These are phyloP conservation scores for Pseudorasbora parva DNA, from an alignment of 2,113 vertebrate genomes.

Conservation along the genomic window DNA sequence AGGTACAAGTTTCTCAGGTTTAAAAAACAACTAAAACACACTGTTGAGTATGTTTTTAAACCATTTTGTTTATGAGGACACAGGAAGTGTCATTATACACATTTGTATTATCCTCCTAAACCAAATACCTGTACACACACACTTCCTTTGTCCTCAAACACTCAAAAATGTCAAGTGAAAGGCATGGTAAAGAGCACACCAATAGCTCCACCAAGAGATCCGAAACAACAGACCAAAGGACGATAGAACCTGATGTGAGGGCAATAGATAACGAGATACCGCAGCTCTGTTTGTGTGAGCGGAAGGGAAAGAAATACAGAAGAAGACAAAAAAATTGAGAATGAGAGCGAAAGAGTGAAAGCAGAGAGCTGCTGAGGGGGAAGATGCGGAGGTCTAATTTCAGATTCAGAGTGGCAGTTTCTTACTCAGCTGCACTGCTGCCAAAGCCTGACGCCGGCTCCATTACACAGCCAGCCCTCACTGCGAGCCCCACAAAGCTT, in stretches of 20 bases:
- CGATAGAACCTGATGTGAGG: background rate
- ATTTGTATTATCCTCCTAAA: too few species aligned
- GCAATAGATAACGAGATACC: background rate
- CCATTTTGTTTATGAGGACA: too few species aligned
- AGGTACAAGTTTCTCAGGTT: background rate
- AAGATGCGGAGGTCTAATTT: slow-evolving; percentile 49
- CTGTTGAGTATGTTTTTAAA: too few species aligned
- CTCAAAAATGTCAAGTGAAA: slow-evolving; percentile 47
- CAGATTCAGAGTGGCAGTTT: slow-evolving; percentile 42
- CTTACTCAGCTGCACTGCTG: slow-evolving; percentile 44
- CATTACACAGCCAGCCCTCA: slow-evolving; percentile 30
- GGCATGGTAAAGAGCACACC: slow-evolving; percentile 35
- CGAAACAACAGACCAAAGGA: slow-evolving; percentile 43
- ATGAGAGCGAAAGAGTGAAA: slow-evolving; percentile 40
- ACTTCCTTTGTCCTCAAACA: slow-evolving; percentile 37
- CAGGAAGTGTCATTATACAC: too few species aligned
- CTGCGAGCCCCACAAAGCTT: background rate
- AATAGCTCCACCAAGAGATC: slow-evolving; percentile 39
- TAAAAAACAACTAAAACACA: too few species aligned
- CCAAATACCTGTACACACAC: background rate
- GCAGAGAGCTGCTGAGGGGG: slow-evolving; percentile 40
- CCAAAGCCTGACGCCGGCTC: slow-evolving; percentile 53
- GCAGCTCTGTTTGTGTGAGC: slow-evolving; percentile 39
- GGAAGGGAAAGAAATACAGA: slow-evolving; percentile 51
- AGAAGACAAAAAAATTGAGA: background rate